Evolutionary conservation across 2,797 vertebrate genomes (phyloP), one percentile per base, ranked within the genome.

Genomic region (Myripristis murdjan): DNA sequence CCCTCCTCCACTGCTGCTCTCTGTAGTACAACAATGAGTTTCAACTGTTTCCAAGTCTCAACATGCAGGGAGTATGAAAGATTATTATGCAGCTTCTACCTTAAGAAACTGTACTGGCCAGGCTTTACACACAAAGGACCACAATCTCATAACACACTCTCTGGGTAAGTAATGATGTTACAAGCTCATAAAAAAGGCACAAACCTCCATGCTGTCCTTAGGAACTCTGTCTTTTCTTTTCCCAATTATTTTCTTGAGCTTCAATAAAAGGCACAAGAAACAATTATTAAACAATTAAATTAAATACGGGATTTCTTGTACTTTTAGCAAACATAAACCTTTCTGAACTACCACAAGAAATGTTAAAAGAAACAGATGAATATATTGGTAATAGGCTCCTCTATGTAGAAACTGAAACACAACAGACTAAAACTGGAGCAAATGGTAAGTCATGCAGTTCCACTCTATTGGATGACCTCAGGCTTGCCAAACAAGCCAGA

Each of bases 191-290:
- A 39, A 20, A 4, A n/a, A 2, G 14, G 1, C 0, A 78, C 93
- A 20, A 51, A 95, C 93, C 87, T 92, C 91, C 31, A 61, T 8
- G 41, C 2, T 15, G 10, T 91, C 81, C 54, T 66, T 87, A 0
- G 58, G 15, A 72, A 55, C 55, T 85, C 85, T 95, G 31, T 82
- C 85, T 83, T 97, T 97, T 85, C 93, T 95, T 66, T 96, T 96
- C 41, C 95, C 89, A 87, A 99, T 94, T 72, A 99, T 97, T 70
- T 95, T 98, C 93, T 98, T 97, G 20, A 99, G 94, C 98, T 99
- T 88, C 43, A 92, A 87, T 5, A 51, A 24, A 24, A 24, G 23
- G 39, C 51, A 70, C 65, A 71, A 51, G 35, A 33, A 0, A 28
- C 46, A 11, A 14, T 22, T 2, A 43, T 10, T 10, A 35, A 37